Evolutionary conservation across 1,140 invertebrate genomes (phyloP).

Genomic region (Melipona quadrifasciata): DNA sequence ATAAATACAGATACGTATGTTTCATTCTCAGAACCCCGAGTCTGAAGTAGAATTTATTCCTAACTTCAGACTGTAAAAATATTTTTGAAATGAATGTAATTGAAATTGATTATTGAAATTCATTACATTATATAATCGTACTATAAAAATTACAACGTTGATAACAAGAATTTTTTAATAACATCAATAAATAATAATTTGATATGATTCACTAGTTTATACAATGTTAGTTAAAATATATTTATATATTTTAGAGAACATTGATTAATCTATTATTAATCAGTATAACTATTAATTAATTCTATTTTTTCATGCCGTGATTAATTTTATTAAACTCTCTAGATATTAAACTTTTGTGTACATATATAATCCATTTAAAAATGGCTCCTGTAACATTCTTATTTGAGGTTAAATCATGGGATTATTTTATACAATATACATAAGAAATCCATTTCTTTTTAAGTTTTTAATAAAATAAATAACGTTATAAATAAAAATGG

Average conservation of each 20-base stretch:
- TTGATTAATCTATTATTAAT: neutral
- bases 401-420: neutral
- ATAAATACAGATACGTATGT: conserved; percentile 13
- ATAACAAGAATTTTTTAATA: neutral
- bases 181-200: neutral
- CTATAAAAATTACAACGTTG: neutral
- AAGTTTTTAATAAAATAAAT: neutral
- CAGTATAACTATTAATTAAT: too few species aligned
- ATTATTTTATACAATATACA: neutral
- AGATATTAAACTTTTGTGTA: neutral
- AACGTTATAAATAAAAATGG: neutral
- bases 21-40: neutral
- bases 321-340: neutral
- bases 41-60: neutral
- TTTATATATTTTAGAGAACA: neutral
- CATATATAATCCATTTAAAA: conserved; percentile 11
- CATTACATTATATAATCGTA: too few species aligned
- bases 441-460: neutral
- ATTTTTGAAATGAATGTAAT: neutral
- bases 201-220: too few species aligned
- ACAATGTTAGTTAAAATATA: neutral
- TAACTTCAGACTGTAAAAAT: neutral
- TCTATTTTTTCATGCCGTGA: too few species aligned
- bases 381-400: neutral
- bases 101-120: too few species aligned